Conservation (phyloP, 2,888 invertebrate genomes). For the Unio pictorum region DNA sequence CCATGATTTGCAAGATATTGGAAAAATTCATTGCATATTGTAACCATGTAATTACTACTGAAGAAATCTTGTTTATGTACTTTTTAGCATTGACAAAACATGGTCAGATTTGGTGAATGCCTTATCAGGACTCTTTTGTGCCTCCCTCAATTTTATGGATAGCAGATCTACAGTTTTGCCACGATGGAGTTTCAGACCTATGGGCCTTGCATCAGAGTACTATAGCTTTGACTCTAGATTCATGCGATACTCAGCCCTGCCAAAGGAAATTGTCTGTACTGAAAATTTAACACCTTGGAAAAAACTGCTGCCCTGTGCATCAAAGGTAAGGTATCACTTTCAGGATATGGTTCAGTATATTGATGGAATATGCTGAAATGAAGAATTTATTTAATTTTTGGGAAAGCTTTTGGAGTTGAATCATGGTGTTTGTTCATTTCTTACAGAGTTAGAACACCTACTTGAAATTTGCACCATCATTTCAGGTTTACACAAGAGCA, state of each 20-base stretch:
- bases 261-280: conserved; percentile 97
- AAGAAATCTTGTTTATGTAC: not conserved
- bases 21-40: too few species aligned
- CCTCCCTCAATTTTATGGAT: conserved; percentile 93
- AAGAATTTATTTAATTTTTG: too few species aligned
- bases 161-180: conserved; percentile 86
- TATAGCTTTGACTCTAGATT: conserved; percentile 68
- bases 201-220: conserved; percentile 77
- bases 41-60: too few species aligned
- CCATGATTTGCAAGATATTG: too few species aligned
- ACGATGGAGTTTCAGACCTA: conserved; percentile 85
- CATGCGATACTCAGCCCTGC: conserved; percentile 85
- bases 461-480: too few species aligned
- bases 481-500: too few species aligned
- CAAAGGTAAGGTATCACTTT: conserved; percentile 59
- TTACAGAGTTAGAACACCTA: too few species aligned
- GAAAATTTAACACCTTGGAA: conserved; percentile 99
- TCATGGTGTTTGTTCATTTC: too few species aligned
- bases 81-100: conserved; percentile 79
- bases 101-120: conserved; percentile 93
- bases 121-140: conserved; percentile 94
- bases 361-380: too few species aligned
- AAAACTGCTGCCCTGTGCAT: conserved; percentile 95
- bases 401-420: too few species aligned
- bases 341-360: too few species aligned